Base-by-base conservation (phyloP, 2,888 invertebrate genomes). In the Pyrrhosoma nymphula region DNA sequence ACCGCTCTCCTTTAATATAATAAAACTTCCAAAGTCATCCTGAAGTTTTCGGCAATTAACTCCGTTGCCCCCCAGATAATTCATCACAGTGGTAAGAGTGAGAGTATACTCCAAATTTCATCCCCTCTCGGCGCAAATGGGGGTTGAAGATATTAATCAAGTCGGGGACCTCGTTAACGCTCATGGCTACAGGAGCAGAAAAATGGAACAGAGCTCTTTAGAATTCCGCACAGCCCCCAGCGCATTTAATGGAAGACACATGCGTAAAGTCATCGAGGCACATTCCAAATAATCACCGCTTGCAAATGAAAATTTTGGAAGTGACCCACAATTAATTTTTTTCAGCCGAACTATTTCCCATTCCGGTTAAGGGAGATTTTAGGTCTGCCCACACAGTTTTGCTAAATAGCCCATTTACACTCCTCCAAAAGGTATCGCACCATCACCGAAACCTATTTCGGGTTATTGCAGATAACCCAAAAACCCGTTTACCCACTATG, bases 401-500 rank as follows among this genome's bases (percentile, higher is more conserved):
- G 56, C 89, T 89, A 56, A 89, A 89, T 89, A 47, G 89, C 89
- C 55, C 89, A 47, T 89, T 56, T 39, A 55, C 56, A 14, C n/a
- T n/a, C 91, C 69, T 47, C 26, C 47, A 63, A 10, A 69, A 35
- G 3, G 35, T 39, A 47, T 47, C 63, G 26, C 16, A 89, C 55
- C 89, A 56, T 56, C 89, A 14, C 89, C 8, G 55, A 55, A 35
- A 91, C 60, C 60, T 39, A 39, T 91, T 82, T 35, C 82, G 26
- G 82, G 82, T 93, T 69, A 93, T 69, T 47, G 63, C 69, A 26
- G 69, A 47, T 93, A 69, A 63, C 63, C 75, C 39, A 47, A 69
- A 93, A 63, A 69, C 47, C 91, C 91, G 35, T 91, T 91, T 60
- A 91, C 91, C 93, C 93, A 82, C 82, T 16, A 82, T 6, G 14